phyloP scores from a whole-genome alignment of 1,140 invertebrate genomes.

The Leptinotarsa undecemlineata region DNA sequence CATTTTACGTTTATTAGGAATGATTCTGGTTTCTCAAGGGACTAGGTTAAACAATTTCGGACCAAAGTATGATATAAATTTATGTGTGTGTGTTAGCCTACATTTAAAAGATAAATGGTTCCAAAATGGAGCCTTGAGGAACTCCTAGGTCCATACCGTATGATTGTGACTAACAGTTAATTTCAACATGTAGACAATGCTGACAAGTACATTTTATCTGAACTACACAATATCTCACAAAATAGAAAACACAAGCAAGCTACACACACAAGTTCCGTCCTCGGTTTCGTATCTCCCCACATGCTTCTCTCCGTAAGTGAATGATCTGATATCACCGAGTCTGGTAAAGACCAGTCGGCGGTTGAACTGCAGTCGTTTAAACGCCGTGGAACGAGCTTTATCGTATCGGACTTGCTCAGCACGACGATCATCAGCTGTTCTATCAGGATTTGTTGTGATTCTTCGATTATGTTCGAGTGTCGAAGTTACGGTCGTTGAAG shows the following conservation, averaged over 20 bases:
- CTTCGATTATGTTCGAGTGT: constrained; percentile 13
- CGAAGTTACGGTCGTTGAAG: constrained; percentile 10
- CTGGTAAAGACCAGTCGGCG: constrained; percentile 13
- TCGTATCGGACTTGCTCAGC: constrained; percentile 10
- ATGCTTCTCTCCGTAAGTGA: constrained; percentile 17
- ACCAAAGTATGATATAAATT: no score
- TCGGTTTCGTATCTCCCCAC: neutral
- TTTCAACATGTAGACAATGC: no score
- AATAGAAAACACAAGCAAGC: neutral
- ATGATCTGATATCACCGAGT: constrained; percentile 31
- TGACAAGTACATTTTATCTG: no score
- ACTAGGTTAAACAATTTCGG: no score
- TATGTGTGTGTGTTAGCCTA: no score
- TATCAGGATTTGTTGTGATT: constrained; percentile 17
- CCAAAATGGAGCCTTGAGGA: no score
- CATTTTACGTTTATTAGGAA: no score
- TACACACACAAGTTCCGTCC: neutral
- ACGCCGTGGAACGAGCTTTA: constrained; percentile 9
- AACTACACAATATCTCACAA: neutral
- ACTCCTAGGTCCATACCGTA: no score
- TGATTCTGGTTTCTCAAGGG: no score
- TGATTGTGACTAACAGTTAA: no score
- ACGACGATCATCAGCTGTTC: constrained; percentile 26
- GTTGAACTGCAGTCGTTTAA: constrained; percentile 12
- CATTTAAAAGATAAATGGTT: no score